A percentile compares a stretch with the other conserved stretches of the same genome.
Conservation (phyloP, 2,113 vertebrate genomes). For the Pachypanchax playfairii region DNA sequence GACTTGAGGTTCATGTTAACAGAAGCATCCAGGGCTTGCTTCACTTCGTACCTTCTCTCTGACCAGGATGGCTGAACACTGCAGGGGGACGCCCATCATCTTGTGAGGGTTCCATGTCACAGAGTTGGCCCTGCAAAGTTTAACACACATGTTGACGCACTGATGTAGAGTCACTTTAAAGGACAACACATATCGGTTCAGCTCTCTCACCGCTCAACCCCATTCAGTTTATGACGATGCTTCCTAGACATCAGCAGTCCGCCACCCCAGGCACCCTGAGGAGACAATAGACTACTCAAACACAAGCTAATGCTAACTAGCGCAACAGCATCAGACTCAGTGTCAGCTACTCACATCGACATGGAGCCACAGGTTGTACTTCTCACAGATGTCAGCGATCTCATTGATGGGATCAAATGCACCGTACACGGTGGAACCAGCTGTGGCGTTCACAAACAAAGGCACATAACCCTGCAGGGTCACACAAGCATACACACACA, state of each 20-base stretch:
- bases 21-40: too few relatives aligned
- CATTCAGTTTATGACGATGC: slow-evolving; percentile 93
- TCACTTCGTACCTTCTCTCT: slow-evolving; percentile 92
- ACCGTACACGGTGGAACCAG: slow-evolving; percentile 94
- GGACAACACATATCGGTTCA: not conserved
- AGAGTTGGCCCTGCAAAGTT: slow-evolving; percentile 89
- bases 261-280: slow-evolving; percentile 96
- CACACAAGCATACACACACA: not conserved
- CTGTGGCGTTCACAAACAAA: slow-evolving; percentile 95
- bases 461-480: slow-evolving; percentile 86
- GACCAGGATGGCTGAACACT: slow-evolving; percentile 97
- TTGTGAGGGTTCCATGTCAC: slow-evolving; percentile 99
- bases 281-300: not conserved
- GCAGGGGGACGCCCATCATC: slow-evolving; percentile 97
- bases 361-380: slow-evolving; percentile 97
- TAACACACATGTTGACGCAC: not conserved
- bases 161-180: not conserved
- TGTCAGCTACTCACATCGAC: slow-evolving; percentile 89
- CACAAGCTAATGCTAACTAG: too few relatives aligned
- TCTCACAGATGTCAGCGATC: slow-evolving; percentile 97
- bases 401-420: slow-evolving; percentile 97
- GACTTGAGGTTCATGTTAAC: too few relatives aligned
- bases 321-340: not conserved
- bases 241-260: slow-evolving; percentile 96
- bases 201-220: slow-evolving; percentile 87